A percentile compares a stretch with the other conserved stretches of the same genome.
phyloP scores from a whole-genome alignment of 2,113 vertebrate species.

The Eurypyga helias region DNA sequence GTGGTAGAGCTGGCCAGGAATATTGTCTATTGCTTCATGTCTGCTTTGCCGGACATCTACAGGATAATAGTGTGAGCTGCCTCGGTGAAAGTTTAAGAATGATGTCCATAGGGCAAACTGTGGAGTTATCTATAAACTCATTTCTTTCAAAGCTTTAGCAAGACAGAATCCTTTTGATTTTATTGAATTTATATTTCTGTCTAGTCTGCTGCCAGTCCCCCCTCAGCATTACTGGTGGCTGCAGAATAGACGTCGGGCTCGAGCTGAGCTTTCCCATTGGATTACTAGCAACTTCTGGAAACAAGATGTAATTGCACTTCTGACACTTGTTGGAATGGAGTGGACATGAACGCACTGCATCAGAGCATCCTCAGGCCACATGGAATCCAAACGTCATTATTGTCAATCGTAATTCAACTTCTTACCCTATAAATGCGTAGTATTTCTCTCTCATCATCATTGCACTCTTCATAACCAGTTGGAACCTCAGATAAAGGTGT shows the following conservation, averaged over 20 bases:
- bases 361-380: slow-evolving; percentile 32
- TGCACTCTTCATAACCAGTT: neutral
- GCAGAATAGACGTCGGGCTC: slow-evolving; percentile 68
- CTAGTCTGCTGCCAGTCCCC: slow-evolving; percentile 55
- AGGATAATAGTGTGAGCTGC: neutral
- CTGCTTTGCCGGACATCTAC: neutral
- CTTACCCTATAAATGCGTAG: neutral
- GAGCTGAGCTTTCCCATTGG: slow-evolving; percentile 67
- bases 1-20: neutral
- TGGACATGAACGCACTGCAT: slow-evolving; percentile 38
- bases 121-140: slow-evolving; percentile 64
- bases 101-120: slow-evolving; percentile 49
- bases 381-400: slow-evolving; percentile 51
- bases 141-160: slow-evolving; percentile 66
- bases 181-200: slow-evolving; percentile 64
- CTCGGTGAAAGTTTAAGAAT: slow-evolving; percentile 47
- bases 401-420: neutral
- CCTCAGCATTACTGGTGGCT: slow-evolving; percentile 66
- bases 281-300: slow-evolving; percentile 57
- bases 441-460: neutral
- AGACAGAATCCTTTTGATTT: slow-evolving; percentile 69
- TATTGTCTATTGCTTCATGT: neutral
- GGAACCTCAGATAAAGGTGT: neutral
- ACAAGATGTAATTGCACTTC: slow-evolving; percentile 12
- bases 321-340: slow-evolving; percentile 51